Evolutionary conservation across 2,797 vertebrate genomes (phyloP).

Genomic region (Valencia hispanica): DNA sequence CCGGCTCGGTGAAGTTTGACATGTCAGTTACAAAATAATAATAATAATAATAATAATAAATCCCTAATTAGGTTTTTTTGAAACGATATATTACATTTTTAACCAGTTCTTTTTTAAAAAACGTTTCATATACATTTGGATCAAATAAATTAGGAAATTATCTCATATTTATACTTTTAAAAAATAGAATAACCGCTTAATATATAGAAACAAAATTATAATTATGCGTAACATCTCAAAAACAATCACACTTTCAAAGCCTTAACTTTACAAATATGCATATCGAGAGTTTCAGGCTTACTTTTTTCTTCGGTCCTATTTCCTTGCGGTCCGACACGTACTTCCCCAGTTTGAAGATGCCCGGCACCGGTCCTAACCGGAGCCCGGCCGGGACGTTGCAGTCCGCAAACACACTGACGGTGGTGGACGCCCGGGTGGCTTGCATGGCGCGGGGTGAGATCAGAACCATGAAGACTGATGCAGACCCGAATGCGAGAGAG

Average conservation of each 20-base stretch:
- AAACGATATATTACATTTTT: neutral
- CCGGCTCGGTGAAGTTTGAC: constrained; percentile 71
- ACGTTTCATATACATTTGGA: neutral
- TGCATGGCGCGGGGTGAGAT: constrained; percentile 87
- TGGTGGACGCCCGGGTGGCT: constrained; percentile 84
- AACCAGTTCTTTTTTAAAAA: neutral
- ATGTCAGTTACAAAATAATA: constrained; percentile 52
- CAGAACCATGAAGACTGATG: constrained; percentile 84
- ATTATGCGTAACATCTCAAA: neutral
- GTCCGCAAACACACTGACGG: constrained; percentile 89
- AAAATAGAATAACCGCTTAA: neutral
- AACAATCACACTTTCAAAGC: neutral
- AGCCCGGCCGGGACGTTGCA: constrained; percentile 93
- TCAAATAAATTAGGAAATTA: no score
- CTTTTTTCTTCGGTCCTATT: constrained; percentile 95
- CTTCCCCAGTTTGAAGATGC: constrained; percentile 96
- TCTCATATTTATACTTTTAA: no score
- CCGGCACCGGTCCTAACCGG: constrained; percentile 89
- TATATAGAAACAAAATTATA: neutral
- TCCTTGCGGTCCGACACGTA: constrained; percentile 96
- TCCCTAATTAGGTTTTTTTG: neutral
- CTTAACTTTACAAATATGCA: neutral
- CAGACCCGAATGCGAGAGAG: constrained; percentile 54
- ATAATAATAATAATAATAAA: constrained; percentile 47
- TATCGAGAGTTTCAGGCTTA: constrained; percentile 50